Evolutionary conservation across 1,140 invertebrate species (phyloP), one percentile per base, ranked within the genome.

Genomic region (Pseudomyrmex dendroicus): DNA sequence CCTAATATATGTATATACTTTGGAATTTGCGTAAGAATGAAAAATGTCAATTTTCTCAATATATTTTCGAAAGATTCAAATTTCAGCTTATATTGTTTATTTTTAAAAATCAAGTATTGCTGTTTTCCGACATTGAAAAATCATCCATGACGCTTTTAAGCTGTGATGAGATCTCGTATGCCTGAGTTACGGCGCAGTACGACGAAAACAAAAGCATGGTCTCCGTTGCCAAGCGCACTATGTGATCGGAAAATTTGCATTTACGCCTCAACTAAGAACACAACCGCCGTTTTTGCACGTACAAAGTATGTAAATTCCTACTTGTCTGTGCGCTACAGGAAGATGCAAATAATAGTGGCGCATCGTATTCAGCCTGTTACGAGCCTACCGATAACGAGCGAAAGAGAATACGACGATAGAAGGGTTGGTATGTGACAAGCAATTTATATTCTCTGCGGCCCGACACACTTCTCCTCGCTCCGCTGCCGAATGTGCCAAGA

Each of bases 271-370:
- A 35, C 61, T 66, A 76, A 76, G n/a, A 22, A 66, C 22, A 52
- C 20, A 61, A 52, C 46, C 54, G 17, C 17, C 17, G 46, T 22
- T 25, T 52, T 44, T 67, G 13, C 50, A 56, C 61, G 15, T 15
- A 35, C 59, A n/a, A 74, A 76, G 48, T 77, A 77, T 77, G 73
- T 52, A 77, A 77, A 77, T 77, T 25, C 13, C 46, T 35, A 5
- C 35, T 35, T 12, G 48, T 76, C 61, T 44, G 20, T 13, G 25
- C 7, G n/a, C 56, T 82, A 52, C 68, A 22, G 59, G 15, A 76
- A 82, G 3, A 82, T 74, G 78, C 78, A 82, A 82, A 82, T 74
- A 76, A 74, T 62, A 82, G 56, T 7, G 54, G 13, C 35, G 22
- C 25, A 22, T 46, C 15, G 50, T 57, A 57, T 82, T 22, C 2